Evolutionary conservation across 2,888 invertebrate species (phyloP).

Genomic region (Cryptocephalus primarius): DNA sequence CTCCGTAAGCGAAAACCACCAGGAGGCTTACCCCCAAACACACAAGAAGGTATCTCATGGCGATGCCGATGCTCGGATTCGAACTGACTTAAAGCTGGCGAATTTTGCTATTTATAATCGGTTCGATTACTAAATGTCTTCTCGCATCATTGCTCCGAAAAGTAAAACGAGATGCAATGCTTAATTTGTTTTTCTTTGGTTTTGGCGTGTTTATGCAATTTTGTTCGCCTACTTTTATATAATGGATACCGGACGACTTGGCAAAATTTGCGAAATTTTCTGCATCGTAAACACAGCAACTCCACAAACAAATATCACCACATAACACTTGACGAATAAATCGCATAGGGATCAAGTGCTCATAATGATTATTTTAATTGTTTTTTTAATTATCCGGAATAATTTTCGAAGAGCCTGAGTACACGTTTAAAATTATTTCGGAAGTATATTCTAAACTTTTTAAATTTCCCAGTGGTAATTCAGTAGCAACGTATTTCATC

Average conservation of each 20-base stretch:
- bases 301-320: no score
- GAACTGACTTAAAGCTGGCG: constrained; percentile 11
- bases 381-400: no score
- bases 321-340: no score
- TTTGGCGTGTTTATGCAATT: background rate
- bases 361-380: no score
- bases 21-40: constrained; percentile 23
- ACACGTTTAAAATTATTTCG: no score
- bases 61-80: constrained; percentile 8
- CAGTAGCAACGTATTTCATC: no score
- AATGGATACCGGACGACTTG: background rate
- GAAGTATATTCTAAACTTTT: no score
- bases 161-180: constrained; percentile 6
- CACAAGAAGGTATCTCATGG: constrained; percentile 27
- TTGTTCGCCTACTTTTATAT: background rate
- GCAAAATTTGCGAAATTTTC: no score
- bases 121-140: constrained; percentile 18
- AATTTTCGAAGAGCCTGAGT: no score
- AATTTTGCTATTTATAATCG: constrained; percentile 24
- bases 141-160: constrained; percentile 26
- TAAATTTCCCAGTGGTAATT: no score
- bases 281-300: no score
- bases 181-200: background rate
- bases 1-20: constrained; percentile 16
- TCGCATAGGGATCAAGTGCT: no score